A percentile compares a stretch with the other conserved stretches of the same genome.
Conservation (phyloP, 2,797 vertebrate genomes). For the Oreochromis grahami region DNA sequence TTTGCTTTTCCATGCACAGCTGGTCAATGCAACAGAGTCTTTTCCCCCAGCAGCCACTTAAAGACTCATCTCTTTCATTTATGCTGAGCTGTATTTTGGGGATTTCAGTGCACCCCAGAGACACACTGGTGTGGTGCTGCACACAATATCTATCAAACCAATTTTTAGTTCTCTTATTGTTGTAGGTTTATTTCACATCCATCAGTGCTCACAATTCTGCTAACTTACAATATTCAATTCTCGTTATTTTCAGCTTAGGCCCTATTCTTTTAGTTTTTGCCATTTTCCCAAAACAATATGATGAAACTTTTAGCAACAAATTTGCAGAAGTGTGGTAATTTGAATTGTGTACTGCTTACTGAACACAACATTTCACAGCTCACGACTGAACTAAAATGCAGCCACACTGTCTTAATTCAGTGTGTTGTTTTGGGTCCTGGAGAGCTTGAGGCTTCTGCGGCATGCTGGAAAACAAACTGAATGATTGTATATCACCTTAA, state of each 20-base stretch:
- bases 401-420: background rate
- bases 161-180: conserved; percentile 2
- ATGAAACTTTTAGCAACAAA: background rate
- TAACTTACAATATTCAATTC: background rate
- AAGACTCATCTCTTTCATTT: conserved; percentile 22
- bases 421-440: background rate
- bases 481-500: background rate
- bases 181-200: background rate
- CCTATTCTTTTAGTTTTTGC: background rate
- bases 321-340: background rate
- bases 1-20: background rate
- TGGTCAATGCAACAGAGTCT: background rate
- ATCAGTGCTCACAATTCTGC: background rate
- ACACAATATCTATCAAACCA: conserved; percentile 15
- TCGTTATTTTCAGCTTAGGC: background rate
- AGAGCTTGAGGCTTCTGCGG: background rate
- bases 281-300: background rate
- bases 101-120: conserved; percentile 18
- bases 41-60: conserved; percentile 28
- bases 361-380: background rate
- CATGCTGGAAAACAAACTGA: background rate
- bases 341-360: background rate
- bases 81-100: conserved; percentile 30
- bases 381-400: background rate
- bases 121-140: background rate